Base-by-base conservation (phyloP, 2,113 vertebrate species). In the Ptilorrhoa leucosticta region DNA sequence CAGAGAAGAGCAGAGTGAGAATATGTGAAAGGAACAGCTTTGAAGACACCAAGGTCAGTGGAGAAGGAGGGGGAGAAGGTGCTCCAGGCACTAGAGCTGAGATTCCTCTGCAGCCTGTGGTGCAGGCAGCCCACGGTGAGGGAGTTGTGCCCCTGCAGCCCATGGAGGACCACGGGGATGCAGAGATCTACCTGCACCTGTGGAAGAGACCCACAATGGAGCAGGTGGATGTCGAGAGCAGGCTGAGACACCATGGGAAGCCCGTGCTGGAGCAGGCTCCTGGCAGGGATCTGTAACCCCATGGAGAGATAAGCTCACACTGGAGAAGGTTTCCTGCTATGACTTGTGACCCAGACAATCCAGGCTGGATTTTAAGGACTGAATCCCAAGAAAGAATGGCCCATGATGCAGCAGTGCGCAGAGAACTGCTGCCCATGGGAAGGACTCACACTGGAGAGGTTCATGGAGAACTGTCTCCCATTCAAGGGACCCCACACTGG, bases 371-470 rank as follows among this genome's bases (percentile, higher is more conserved):
- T 68, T 27, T 50, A 66, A 42, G 26, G 35, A 50, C 35, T 42
- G 31, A 26, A 50, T 3, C 21, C 14, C 27, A 42, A 50, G 35
- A 37, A 35, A 35, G 31, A 86, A 58, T 7, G 31, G 51, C 10
- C 51, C 35, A 48, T 13, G 35, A 47, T 17, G 21, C 26, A 76
- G 21, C 21, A 68, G 26, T 37, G 37, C 0, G 0, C 21, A 44
- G 37, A 24, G 31, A 51, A 27, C 83, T 68, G 37, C 0, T 58
- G 44, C 17, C 44, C 0, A 0, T 22, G 53, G 45, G 27, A 50
- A 86, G 7, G 22, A 45, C 33, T 64, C 28, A 45, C 39, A 37
- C 22, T 3, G 3, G 11, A 58, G 31, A 50, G 42, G 9, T 22
- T 68, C 2, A 58, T 8, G 37, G 44, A 68, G 13, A 66, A 42